These are phyloP conservation scores for Troglohyphantes excavatus DNA, from an alignment of 2,888 invertebrate genomes.

Conservation along the genomic window DNA sequence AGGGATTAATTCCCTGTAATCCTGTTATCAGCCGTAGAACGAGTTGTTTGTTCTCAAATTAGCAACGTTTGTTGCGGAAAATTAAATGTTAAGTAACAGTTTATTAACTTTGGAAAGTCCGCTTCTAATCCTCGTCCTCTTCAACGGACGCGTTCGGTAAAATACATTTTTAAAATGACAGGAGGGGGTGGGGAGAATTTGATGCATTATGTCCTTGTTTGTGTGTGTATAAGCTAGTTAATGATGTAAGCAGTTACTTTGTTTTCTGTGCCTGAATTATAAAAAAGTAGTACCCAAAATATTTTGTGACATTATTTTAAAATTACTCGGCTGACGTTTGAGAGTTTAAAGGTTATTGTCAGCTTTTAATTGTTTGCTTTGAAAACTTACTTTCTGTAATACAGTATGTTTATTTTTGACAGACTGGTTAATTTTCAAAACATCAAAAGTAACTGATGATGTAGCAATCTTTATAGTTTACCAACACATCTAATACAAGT, in stretches of 20 bases:
- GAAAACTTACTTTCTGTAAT: too few relatives aligned
- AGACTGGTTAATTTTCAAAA: too few relatives aligned
- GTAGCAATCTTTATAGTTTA: too few relatives aligned
- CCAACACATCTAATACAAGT: too few relatives aligned
- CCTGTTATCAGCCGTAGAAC: conserved; percentile 61
- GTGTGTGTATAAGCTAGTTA: neutral
- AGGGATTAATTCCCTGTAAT: conserved; percentile 62
- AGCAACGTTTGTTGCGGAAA: conserved; percentile 41
- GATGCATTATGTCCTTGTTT: neutral
- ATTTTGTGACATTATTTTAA: too few relatives aligned
- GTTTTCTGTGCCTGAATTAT: too few relatives aligned
- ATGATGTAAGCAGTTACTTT: neutral
- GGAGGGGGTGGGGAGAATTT: neutral
- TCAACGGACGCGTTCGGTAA: neutral
- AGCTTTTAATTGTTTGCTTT: too few relatives aligned
- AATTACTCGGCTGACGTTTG: too few relatives aligned
- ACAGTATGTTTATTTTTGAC: too few relatives aligned
- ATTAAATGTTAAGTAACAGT: conserved; percentile 57
- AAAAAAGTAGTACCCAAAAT: too few relatives aligned
- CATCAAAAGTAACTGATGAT: too few relatives aligned
- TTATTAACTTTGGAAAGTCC: conserved; percentile 44
- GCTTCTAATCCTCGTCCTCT: conserved; percentile 3
- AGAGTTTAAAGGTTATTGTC: too few relatives aligned
- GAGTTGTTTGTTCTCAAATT: conserved; percentile 64
- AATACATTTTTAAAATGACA: neutral